Percentiles rank a stretch among this genome's conserved stretches.
phyloP scores from a whole-genome alignment of 2,113 vertebrate species.

The Aptenodytes patagonicus region DNA sequence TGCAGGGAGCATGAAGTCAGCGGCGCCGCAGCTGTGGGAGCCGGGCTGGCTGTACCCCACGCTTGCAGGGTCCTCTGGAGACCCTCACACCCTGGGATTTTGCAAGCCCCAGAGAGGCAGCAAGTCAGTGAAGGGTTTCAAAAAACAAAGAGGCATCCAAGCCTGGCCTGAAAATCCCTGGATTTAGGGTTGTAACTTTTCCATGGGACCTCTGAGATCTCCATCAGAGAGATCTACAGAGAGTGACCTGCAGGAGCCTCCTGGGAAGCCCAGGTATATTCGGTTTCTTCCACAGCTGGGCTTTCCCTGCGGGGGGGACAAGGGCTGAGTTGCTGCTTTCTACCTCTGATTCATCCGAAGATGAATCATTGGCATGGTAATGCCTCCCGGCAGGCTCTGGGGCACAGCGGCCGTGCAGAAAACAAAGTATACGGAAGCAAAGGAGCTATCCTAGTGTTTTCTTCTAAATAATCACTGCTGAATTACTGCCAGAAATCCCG shows the following conservation, averaged over 20 bases:
- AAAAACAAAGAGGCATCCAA: not conserved
- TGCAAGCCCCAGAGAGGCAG: not conserved
- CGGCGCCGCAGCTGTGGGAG: rapidly evolving
- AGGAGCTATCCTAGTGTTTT: not conserved
- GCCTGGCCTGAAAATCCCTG: not conserved
- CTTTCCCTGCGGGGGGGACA: not conserved
- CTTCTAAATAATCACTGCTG: not conserved
- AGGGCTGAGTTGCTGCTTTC: not conserved
- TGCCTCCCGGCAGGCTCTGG: not conserved
- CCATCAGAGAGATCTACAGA: not conserved
- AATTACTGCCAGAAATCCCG: not conserved
- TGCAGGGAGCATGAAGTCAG: not conserved
- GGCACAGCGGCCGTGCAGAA: rapidly evolving
- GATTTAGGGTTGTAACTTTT: not conserved
- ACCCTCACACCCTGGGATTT: not conserved
- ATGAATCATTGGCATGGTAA: not conserved
- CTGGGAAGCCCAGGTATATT: not conserved
- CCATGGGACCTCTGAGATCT: not conserved
- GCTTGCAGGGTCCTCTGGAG: not conserved
- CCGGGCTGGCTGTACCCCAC: rapidly evolving
- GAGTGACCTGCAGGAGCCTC: not conserved
- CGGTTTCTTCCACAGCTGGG: not conserved
- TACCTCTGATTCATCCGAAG: not conserved
- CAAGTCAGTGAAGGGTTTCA: not conserved
- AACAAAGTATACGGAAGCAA: not conserved